Base-by-base conservation (phyloP, 2,888 invertebrate genomes). In the Tachina lurida region DNA sequence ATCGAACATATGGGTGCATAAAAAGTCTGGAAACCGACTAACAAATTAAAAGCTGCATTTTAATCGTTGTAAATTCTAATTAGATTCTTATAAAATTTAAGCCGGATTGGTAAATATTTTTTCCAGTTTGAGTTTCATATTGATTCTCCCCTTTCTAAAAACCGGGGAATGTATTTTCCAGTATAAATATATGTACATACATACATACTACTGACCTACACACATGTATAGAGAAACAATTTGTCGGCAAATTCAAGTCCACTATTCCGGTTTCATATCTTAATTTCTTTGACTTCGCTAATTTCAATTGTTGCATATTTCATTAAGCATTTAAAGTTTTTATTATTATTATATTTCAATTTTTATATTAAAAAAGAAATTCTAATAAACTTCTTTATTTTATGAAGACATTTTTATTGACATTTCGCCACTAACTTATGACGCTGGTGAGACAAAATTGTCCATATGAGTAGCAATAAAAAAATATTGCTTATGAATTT, bases 361-460 rank as follows among this genome's bases (percentile, higher is more conserved):
- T 19, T 22, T 43, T 43, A 19, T 19, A 63, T 63, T 43, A 58
- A 58, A 5, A 39, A 49, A 31, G 56, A 70, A 41, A 12, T 56
- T 43, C n/a, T 17, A 43, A 75, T 75, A 75, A 75, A 75, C 45
- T 75, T 31, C 5, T 0, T 17, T 22, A 17, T 75, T 75, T 75
- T 75, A 65, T 75, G 65, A 54, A 65, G 63, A 65, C 75, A 75
- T 45, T 75, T 75, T 31, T 31, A 65, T 65, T 5, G 65, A 54
- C 67, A 56, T 76, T 76, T 31, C 13, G 67, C 56, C 65, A 67
- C 67, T 47, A 56, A 76, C 17, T 31, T 45, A 17, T 22, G 8
- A 56, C 10, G 49, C 22, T 54, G 65, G 13, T 17, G 45, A n/a
- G 31, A 56, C 56, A 56, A 56, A 67, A 31, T 63, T 65, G 13